phyloP scores from a whole-genome alignment of 2,113 vertebrate species.

The Bubalus kerabau region DNA sequence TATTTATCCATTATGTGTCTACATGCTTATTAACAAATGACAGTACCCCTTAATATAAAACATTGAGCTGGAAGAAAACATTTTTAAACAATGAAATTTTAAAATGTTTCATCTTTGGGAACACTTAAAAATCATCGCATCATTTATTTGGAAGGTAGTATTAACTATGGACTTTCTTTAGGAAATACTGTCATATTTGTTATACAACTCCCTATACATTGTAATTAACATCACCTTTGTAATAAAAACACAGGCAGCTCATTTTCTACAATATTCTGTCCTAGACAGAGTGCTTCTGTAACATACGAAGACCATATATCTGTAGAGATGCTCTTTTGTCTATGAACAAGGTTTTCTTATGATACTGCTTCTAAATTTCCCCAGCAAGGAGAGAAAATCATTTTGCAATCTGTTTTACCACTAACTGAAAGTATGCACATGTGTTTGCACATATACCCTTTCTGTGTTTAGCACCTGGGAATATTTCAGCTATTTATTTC shows the following conservation, averaged over 20 bases:
- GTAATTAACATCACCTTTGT: background rate
- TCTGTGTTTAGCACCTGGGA: background rate
- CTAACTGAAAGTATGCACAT: background rate
- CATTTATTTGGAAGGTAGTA: background rate
- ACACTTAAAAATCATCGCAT: background rate
- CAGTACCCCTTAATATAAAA: background rate
- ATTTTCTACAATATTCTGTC: background rate
- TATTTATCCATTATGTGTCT: background rate
- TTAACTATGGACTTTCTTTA: background rate
- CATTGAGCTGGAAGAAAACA: background rate
- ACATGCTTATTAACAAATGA: background rate
- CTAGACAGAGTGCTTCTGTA: background rate
- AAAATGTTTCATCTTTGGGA: background rate
- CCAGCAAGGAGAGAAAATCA: background rate
- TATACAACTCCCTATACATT: background rate
- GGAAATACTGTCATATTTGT: background rate
- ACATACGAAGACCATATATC: background rate
- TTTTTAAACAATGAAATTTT: background rate
- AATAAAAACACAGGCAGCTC: background rate
- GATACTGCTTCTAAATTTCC: background rate
- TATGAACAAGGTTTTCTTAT: background rate
- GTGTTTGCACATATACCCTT: accelerated
- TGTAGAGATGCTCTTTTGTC: background rate
- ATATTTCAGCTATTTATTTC: background rate
- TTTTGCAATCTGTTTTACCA: background rate